A percentile compares a stretch with the other conserved stretches of the same genome.
These are phyloP conservation scores for Julus scanicus DNA, from an alignment of 2,888 invertebrate genomes.

Conservation along the genomic window DNA sequence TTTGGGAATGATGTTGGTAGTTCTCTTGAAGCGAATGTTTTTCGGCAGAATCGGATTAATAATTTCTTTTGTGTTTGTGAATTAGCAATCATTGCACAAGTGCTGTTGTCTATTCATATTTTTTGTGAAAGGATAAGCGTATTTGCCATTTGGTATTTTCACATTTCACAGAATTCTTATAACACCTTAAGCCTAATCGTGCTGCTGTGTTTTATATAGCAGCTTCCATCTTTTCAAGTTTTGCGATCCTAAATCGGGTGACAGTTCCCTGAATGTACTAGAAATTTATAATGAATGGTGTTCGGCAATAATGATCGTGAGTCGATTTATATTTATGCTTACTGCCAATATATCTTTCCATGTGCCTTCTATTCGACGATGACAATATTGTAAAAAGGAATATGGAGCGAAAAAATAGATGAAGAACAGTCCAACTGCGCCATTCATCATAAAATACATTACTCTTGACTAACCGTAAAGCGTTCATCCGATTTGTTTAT, in stretches of 20 bases:
- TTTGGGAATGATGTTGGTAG: background rate
- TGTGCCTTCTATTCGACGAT: background rate
- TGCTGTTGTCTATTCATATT: background rate
- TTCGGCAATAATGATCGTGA: background rate
- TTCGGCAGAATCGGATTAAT: background rate
- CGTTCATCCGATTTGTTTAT: conserved; percentile 31
- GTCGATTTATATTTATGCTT: background rate
- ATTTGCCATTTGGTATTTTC: background rate
- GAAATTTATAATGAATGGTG: conserved; percentile 22
- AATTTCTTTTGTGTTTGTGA: conserved; percentile 12
- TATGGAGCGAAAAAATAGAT: background rate
- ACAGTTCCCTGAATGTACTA: background rate
- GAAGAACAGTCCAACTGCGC: background rate
- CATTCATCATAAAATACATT: conserved; percentile 1
- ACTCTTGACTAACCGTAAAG: conserved; percentile 34
- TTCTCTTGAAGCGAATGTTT: background rate
- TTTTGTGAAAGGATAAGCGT: background rate
- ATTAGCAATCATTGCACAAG: background rate
- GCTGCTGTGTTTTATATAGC: background rate
- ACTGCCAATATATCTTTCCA: background rate
- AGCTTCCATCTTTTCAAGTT: background rate
- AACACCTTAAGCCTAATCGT: background rate
- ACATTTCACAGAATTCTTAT: conserved; percentile 8
- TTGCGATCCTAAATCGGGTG: conserved; percentile 6
- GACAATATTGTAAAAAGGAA: background rate